Conservation (phyloP, 2,113 vertebrate genomes). For the Alces alces region DNA sequence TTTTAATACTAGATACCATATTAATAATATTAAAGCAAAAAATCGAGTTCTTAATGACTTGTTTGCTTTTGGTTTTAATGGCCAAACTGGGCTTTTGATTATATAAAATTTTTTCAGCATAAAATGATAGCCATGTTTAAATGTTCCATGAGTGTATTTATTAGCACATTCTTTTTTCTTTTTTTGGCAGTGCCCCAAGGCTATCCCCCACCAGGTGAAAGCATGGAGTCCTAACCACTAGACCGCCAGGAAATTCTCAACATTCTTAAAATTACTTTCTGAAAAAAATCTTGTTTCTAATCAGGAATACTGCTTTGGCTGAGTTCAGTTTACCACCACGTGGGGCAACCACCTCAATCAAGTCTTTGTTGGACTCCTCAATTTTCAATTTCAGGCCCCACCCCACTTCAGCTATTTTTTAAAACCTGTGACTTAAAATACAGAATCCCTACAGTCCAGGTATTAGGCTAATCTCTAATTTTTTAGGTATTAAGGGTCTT, state of each 20-base stretch:
- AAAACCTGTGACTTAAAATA: background rate
- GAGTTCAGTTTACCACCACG: background rate
- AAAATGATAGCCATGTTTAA: background rate
- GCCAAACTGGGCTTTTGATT: background rate
- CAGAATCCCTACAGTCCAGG: background rate
- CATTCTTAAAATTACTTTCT: background rate
- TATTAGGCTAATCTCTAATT: background rate
- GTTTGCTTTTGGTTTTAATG: background rate
- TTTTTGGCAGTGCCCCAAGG: background rate
- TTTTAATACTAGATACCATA: background rate
- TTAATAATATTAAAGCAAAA: constrained; percentile 22
- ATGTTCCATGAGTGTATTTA: background rate
- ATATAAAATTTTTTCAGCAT: background rate
- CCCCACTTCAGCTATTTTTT: background rate
- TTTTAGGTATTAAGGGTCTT: background rate
- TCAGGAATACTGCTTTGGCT: background rate
- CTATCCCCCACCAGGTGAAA: background rate
- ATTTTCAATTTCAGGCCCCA: background rate
- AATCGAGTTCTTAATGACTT: background rate
- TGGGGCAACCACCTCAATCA: background rate
- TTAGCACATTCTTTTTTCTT: background rate
- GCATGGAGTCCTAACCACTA: background rate
- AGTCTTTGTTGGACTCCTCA: background rate
- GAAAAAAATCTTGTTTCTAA: background rate
- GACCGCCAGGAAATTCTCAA: background rate